A percentile compares a stretch with the other conserved stretches of the same genome.
phyloP scores from a whole-genome alignment of 2,888 invertebrate species.

The Choreutis nemorana region DNA sequence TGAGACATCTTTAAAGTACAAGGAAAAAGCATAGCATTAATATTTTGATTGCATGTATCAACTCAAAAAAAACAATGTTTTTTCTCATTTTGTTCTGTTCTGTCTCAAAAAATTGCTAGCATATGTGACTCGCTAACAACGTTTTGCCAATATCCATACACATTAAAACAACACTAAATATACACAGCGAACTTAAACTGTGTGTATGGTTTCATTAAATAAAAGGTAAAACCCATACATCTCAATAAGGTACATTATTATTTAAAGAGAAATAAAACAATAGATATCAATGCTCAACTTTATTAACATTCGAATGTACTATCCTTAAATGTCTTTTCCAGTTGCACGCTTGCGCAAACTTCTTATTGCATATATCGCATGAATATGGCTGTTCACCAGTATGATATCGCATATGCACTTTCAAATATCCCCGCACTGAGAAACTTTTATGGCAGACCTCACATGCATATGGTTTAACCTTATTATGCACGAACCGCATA shows the following conservation, averaged over 20 bases:
- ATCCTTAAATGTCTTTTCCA: constrained; percentile 5
- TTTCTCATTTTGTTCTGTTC: too few species aligned
- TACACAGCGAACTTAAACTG: too few species aligned
- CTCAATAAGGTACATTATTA: constrained; percentile 6
- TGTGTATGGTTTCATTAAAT: too few species aligned
- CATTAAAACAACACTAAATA: too few species aligned
- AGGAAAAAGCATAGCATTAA: too few species aligned
- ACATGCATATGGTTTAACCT: constrained; percentile 9
- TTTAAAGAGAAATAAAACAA: constrained; percentile 6
- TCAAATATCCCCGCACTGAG: constrained; percentile 6
- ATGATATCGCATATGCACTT: constrained; percentile 8
- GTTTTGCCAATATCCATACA: too few species aligned
- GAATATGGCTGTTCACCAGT: constrained; percentile 7
- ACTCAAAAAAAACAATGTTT: too few species aligned
- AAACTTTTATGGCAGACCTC: constrained; percentile 9
- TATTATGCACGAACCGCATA: constrained; percentile 11
- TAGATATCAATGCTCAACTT: constrained; percentile 7
- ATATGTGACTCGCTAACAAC: too few species aligned
- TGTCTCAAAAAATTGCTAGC: too few species aligned
- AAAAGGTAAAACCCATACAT: background rate
- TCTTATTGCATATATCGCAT: constrained; percentile 8
- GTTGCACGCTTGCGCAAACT: constrained; percentile 6
- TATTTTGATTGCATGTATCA: too few species aligned
- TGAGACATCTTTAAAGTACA: too few species aligned
- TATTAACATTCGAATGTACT: constrained; percentile 4